Evolutionary conservation across 2,888 invertebrate genomes (phyloP), one percentile per base, ranked within the genome.

Genomic region (Itoplectis maculator): DNA sequence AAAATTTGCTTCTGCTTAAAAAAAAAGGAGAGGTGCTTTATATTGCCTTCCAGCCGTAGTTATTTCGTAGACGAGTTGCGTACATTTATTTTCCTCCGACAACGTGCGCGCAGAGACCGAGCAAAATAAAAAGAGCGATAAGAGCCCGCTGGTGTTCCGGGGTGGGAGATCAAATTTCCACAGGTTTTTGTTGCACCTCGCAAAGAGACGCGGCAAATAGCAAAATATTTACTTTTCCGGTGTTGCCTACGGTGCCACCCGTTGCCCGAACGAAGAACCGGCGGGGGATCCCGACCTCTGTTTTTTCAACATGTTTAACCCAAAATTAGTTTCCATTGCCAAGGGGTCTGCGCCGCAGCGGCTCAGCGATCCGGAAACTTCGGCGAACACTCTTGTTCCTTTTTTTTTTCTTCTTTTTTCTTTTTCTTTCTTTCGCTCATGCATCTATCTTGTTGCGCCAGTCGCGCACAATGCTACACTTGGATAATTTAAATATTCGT

Each of bases 261-360:
- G 69, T 69, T 86, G 70, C 45, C n/a, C 35, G 18, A 23, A 69
- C 35, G 29, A 18, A 15, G 13, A 20, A 18, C 29, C 29, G 20
- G n/a, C n/a, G n/a, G n/a, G n/a, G n/a, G 37, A 11, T 42, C 18
- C 11, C 11, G 47, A 9, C n/a, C 35, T 65, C 51, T 65, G 42
- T 70, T 87, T 85, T 86, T 86, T 83, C 70, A 79, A 76, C 72
- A 80, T 81, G 80, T 84, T 84, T 75, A 86, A 82, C 79, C 68
- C 78, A 61, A 82, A 87, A 88, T 87, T 85, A 86, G 81, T 87
- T 88, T 86, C 79, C 86, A 86, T 80, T 82, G 84, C 87, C 84
- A 45, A 15, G 77, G 81, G 78, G n/a, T 23, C 40, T 40, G 29
- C 61, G 13, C 20, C 49, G 47, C 18, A 3, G 47, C 35, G 29